Base-by-base conservation (phyloP, 1,140 invertebrate species). In the Lamellibrachia luymesi region DNA sequence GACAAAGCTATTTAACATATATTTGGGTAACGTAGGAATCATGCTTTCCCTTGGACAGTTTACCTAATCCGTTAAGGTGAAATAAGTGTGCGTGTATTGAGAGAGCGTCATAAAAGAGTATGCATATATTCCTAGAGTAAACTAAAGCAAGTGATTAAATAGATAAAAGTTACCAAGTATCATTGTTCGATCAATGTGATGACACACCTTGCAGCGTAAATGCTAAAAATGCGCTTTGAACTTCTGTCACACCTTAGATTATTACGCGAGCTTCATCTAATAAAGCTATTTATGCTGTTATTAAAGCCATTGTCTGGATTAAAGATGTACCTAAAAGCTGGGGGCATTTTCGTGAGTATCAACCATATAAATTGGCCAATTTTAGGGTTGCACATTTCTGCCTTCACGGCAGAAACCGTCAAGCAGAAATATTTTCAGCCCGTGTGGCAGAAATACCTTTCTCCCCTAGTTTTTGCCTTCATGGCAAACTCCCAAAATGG, bases 241-340 rank as follows among this genome's bases (percentile, higher is more conserved):
- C 91, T 93, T 94, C 94, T 8, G 94, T 93, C 50, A 27, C 92
- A 51, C 90, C 94, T 94, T 80, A 94, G 94, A 80, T 93, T 92
- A 0, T 94, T 95, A 25, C 94, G 93, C 38, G 92, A 50, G 0
- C 94, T 94, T 64, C 94, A 95, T 49, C 50, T 90, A 94, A 94
- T 95, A 6, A 91, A 90, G 2, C 94, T 51, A 10, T 94, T 52
- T 27, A 93, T 91, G 51, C 94, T 10, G 4, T 91, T 92, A n/a
- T 92, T 89, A 10, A 80, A n/a, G 91, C 52, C 91, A 52, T 50
- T 94, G 92, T 92, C 93, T 92, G 92, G 94, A 94, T 91, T 95
- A 93, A 49, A 91, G 52, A 64, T 94, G 94, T n/a, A 94, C 94
- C 0, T 93, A 49, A 27, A 93, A 93, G 93, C 94, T 52, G 52